Conservation (phyloP, 2,113 vertebrate species). For the Pycnonotus jocosus region DNA sequence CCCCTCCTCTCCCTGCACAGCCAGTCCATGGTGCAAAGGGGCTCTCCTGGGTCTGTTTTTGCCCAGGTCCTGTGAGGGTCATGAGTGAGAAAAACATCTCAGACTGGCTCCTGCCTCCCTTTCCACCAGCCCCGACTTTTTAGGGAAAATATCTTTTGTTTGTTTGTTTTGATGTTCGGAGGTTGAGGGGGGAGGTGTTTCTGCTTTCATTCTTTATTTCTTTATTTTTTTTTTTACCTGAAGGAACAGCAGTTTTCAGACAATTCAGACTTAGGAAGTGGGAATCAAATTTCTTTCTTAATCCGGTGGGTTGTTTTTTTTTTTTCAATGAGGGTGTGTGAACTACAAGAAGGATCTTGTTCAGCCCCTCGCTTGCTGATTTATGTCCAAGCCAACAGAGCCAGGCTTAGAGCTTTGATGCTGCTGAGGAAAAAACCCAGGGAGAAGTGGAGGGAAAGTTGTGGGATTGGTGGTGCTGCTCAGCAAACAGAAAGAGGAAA, state of each 20-base stretch:
- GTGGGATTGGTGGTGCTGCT: constrained; percentile 33
- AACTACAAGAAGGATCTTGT: constrained; percentile 55
- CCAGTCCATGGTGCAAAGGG: not conserved
- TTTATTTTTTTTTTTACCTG: not conserved
- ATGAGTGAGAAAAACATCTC: not conserved
- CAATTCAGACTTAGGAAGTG: constrained; percentile 3
- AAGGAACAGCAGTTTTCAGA: not conserved
- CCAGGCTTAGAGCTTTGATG: not conserved
- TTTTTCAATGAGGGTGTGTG: not conserved
- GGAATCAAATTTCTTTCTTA: constrained; percentile 18
- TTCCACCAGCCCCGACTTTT: not conserved
- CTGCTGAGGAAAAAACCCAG: not conserved
- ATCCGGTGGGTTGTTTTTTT: not conserved
- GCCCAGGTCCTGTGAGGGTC: not conserved
- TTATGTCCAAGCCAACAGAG: not conserved
- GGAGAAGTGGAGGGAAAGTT: not conserved
- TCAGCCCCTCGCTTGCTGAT: not conserved
- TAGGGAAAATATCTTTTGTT: not conserved
- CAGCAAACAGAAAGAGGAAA: constrained; percentile 57
- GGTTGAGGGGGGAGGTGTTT: fast-evolving
- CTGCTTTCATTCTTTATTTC: not conserved
- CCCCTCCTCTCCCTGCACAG: fast-evolving
- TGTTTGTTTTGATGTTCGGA: not conserved
- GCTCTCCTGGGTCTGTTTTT: not conserved
- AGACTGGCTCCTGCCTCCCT: not conserved